These are phyloP conservation scores for Numenius arquata DNA, from an alignment of 2,113 vertebrate genomes.

Conservation along the genomic window DNA sequence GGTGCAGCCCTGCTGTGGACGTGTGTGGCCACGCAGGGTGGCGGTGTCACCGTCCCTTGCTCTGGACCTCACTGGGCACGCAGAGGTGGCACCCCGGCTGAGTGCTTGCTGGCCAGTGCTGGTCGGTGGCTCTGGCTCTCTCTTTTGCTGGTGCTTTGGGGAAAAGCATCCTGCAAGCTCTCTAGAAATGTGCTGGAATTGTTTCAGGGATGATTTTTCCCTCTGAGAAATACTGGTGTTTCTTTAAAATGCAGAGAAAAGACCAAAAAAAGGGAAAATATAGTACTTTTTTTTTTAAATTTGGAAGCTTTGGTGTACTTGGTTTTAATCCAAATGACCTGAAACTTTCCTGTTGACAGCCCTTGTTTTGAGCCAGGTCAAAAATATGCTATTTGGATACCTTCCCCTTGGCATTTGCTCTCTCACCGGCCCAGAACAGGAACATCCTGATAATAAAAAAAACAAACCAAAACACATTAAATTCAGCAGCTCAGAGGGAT, in stretches of 20 bases:
- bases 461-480: neutral
- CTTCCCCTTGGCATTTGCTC: neutral
- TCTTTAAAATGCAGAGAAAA: neutral
- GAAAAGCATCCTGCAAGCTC: neutral
- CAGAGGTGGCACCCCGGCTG: neutral
- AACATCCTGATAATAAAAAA: neutral
- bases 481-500: neutral
- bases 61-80: neutral
- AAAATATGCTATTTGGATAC: neutral
- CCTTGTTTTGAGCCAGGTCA: neutral
- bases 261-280: neutral
- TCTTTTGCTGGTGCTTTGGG: neutral
- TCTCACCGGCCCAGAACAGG: neutral
- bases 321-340: neutral
- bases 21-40: accelerated
- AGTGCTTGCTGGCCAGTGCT: accelerated
- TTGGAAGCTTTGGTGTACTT: neutral
- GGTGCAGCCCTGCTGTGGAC: neutral
- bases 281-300: neutral
- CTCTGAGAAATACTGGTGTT: neutral
- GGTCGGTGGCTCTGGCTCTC: neutral
- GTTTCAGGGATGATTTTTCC: neutral
- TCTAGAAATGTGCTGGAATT: neutral
- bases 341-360: neutral
- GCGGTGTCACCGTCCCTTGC: accelerated